Evolutionary conservation across 2,113 vertebrate genomes (phyloP), one percentile per base, ranked within the genome.

Genomic region (Podarcis muralis): DNA sequence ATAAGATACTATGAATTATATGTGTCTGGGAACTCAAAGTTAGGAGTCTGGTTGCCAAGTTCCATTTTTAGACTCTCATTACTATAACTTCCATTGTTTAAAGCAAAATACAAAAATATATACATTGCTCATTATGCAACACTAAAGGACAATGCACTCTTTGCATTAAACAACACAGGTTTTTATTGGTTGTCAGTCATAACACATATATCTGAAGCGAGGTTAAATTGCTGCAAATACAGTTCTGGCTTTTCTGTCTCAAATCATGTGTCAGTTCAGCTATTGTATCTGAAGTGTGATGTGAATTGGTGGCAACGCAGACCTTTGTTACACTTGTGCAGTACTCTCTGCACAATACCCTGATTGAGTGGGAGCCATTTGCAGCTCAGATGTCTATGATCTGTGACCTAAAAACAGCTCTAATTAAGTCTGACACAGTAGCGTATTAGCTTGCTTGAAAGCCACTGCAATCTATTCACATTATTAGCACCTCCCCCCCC

Each of bases 401-500:
- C 48, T 87, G 40, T 89, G 86, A 86, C 79, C 43, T 87, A 85
- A 84, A 90, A 90, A 69, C 59, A 89, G 40, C 83, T 89, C 88
- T 89, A 68, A 85, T 76, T 83, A 72, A 89, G 9, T 84, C 84
- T 93, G 83, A 68, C 79, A 53, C 53, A 90, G 22, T 12, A 80
- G 30, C 66, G 68, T 86, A 90, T 91, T 69, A 81, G 40, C 32
- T 88, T 86, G 53, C 71, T 93, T 79, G 87, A 48, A 93, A 88
- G 77, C 84, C 72, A 85, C 1, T 84, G 23, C 12, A 43, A 81
- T 48, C 53, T 92, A 82, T 40, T 83, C 25, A 78, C 84, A 83
- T 76, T 53, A 53, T 53, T 83, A 68, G 32, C n/a, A 66, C 68
- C 48, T 7, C 16, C 30, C 27, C 69, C 27, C 37, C 53, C 12